A percentile compares a stretch with the other conserved stretches of the same genome.
phyloP scores from a whole-genome alignment of 2,113 vertebrate species.

The Otolemur garnettii region DNA sequence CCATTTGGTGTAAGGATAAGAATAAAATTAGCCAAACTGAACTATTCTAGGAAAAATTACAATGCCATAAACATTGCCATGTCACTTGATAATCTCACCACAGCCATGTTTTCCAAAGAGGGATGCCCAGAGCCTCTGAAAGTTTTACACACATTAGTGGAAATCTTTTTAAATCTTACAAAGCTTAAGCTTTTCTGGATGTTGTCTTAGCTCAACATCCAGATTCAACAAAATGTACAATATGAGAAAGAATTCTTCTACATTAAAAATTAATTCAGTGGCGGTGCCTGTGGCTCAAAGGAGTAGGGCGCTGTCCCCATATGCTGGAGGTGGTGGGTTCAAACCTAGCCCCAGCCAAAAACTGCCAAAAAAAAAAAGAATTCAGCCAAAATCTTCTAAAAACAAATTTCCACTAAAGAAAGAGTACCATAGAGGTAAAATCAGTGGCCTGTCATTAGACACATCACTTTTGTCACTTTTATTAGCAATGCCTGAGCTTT shows the following conservation, averaged over 20 bases:
- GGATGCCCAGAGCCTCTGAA: background rate
- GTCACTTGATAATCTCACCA: slow-evolving; percentile 30
- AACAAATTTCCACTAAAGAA: background rate
- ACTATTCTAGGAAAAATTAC: slow-evolving; percentile 32
- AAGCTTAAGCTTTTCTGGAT: no score
- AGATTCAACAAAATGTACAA: slow-evolving; percentile 39
- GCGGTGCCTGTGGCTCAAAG: no score
- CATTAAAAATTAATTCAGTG: slow-evolving; percentile 49
- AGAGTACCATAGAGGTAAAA: background rate
- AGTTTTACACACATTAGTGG: background rate
- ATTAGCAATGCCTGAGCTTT: slow-evolving; percentile 31
- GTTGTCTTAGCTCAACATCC: background rate
- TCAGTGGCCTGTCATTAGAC: background rate
- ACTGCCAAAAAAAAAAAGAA: slow-evolving; percentile 40
- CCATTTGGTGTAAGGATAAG: slow-evolving; percentile 44
- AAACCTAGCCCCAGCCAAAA: no score
- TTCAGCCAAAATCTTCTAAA: background rate
- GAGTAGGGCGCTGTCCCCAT: no score
- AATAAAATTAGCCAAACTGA: slow-evolving; percentile 49
- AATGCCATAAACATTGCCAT: slow-evolving; percentile 1
- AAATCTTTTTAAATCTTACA: slow-evolving; percentile 49
- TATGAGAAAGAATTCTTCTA: background rate
- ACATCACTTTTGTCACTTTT: slow-evolving; percentile 1
- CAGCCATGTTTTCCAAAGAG: background rate
- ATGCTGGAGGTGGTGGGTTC: no score